Evolutionary conservation across 2,888 invertebrate genomes (phyloP).

Genomic region (Drosophila mettleri): DNA sequence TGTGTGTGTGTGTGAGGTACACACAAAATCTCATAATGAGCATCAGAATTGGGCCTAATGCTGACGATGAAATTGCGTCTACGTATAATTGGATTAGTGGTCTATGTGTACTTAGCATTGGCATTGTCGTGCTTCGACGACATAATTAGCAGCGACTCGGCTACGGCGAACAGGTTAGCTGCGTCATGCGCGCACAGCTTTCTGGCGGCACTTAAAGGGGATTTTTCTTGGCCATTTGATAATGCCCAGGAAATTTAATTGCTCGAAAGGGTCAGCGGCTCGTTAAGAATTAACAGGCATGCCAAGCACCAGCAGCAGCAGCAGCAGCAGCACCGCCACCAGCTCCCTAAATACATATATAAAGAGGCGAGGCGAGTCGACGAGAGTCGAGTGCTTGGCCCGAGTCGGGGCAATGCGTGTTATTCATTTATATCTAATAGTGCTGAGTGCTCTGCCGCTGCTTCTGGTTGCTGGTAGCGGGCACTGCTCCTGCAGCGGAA

Average conservation of each 20-base stretch:
- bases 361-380: constrained; percentile 42
- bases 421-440: constrained; percentile 66
- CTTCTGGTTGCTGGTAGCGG: constrained; percentile 47
- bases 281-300: constrained; percentile 61
- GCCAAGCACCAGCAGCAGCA: constrained; percentile 1
- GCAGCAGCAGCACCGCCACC: neutral
- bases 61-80: constrained; percentile 65
- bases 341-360: constrained; percentile 43
- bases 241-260: constrained; percentile 76
- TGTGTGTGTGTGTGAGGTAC: constrained; percentile 53
- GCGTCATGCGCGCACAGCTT: constrained; percentile 46
- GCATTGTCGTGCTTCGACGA: constrained; percentile 28
- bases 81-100: constrained; percentile 71
- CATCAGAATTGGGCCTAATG: constrained; percentile 63
- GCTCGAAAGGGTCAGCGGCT: constrained; percentile 69
- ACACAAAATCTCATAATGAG: constrained; percentile 75
- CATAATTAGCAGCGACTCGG: constrained; percentile 61
- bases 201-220: constrained; percentile 48
- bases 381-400: constrained; percentile 29
- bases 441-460: constrained; percentile 62
- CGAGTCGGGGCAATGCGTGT: constrained; percentile 56
- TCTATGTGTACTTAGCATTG: constrained; percentile 42
- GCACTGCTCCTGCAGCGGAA: constrained; percentile 48
- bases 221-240: constrained; percentile 72
- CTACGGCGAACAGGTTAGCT: constrained; percentile 58